phyloP scores from a whole-genome alignment of 2,113 vertebrate species.

The Enhydra lutris region DNA sequence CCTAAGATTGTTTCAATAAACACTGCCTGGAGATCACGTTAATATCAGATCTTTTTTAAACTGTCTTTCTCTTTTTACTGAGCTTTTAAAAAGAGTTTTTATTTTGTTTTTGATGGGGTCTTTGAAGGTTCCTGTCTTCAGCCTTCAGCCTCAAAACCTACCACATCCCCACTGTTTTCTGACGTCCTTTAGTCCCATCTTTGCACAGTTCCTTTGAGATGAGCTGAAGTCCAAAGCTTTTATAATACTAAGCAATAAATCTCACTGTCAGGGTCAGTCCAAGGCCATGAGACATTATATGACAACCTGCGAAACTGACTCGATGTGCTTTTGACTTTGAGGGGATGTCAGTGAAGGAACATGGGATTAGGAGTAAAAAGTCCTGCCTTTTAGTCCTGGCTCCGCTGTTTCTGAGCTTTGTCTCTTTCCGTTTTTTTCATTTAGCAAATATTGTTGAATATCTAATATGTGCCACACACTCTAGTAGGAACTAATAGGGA shows the following conservation, averaged over 20 bases:
- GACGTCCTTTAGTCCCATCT: background rate
- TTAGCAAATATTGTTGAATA: background rate
- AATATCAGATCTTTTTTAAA: slow-evolving; percentile 41
- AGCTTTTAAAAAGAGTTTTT: slow-evolving; percentile 25
- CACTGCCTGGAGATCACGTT: slow-evolving; percentile 47
- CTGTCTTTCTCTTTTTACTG: slow-evolving; percentile 41
- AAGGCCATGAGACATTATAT: slow-evolving; percentile 53
- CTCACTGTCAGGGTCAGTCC: slow-evolving; percentile 50
- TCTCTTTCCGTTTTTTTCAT: background rate
- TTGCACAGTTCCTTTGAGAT: slow-evolving; percentile 22
- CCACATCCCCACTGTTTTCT: background rate
- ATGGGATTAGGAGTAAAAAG: background rate
- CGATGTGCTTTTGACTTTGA: background rate
- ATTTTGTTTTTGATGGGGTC: slow-evolving; percentile 42
- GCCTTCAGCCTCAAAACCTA: background rate
- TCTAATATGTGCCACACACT: background rate
- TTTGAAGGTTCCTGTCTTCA: background rate
- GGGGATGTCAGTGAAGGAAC: background rate
- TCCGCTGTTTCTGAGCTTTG: slow-evolving; percentile 7
- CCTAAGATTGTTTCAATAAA: slow-evolving; percentile 74
- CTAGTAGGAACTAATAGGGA: background rate
- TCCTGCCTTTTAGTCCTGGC: background rate
- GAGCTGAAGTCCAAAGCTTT: slow-evolving; percentile 16
- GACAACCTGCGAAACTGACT: slow-evolving; percentile 45
- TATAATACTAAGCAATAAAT: slow-evolving; percentile 47